Evolutionary conservation across 2,888 invertebrate species (phyloP).

Genomic region (Globia sparganii): DNA sequence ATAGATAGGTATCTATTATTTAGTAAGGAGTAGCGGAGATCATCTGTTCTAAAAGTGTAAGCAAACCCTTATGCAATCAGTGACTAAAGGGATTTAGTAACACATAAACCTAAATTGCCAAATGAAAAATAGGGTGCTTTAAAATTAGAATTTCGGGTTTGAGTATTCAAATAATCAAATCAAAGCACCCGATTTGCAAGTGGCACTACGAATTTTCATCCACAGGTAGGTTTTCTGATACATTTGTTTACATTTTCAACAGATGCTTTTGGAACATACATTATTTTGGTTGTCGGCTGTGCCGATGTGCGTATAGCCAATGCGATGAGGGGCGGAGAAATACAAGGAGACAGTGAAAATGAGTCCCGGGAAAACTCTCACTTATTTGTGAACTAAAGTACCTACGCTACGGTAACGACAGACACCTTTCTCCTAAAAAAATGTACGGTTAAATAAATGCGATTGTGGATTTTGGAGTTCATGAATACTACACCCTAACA

Average conservation of each 20-base stretch:
- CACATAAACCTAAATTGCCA: not conserved
- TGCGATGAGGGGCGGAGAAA: not conserved
- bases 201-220: not conserved
- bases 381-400: constrained; percentile 11
- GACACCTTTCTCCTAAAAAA: not conserved
- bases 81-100: not conserved
- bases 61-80: not conserved
- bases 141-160: not conserved
- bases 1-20: too few relatives aligned
- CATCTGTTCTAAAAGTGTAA: not conserved
- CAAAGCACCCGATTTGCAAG: not conserved
- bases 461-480: too few relatives aligned
- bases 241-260: not conserved
- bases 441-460: too few relatives aligned
- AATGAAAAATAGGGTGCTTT: not conserved
- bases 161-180: not conserved
- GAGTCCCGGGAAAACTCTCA: constrained; percentile 16
- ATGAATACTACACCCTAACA: too few relatives aligned
- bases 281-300: not conserved
- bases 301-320: not conserved
- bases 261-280: not conserved
- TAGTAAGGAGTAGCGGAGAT: not conserved
- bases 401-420: not conserved
- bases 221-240: not conserved
- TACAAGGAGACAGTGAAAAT: not conserved